A percentile compares a stretch with the other conserved stretches of the same genome.
Evolutionary conservation across 2,888 invertebrate species (phyloP).

Genomic region (Drosophila peninsularis): DNA sequence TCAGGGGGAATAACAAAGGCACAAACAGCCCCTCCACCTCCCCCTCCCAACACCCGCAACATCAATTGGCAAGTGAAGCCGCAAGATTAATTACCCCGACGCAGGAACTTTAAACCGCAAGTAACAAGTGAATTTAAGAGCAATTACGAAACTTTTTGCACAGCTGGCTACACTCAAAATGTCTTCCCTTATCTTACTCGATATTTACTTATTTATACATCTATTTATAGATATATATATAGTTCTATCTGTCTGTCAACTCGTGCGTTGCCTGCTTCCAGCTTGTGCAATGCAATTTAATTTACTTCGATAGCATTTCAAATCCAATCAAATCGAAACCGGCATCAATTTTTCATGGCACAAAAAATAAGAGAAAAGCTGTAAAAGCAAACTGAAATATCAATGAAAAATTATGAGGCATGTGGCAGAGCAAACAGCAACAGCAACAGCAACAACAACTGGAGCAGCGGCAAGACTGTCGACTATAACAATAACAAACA

Average conservation of each 20-base stretch:
- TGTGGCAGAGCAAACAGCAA: constrained; percentile 59
- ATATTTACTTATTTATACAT: constrained; percentile 3
- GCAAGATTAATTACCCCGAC: constrained; percentile 43
- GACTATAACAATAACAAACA: constrained; percentile 40
- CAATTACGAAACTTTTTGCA: constrained; percentile 46
- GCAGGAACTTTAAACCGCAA: constrained; percentile 13
- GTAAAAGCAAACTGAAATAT: constrained; percentile 45
- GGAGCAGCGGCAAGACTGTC: constrained; percentile 8
- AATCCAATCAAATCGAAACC: constrained; percentile 69
- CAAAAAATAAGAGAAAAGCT: constrained; percentile 16
- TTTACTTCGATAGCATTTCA: constrained; percentile 62
- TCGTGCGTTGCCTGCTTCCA: background rate
- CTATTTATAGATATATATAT: background rate
- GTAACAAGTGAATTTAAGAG: constrained; percentile 26
- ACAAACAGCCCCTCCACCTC: background rate
- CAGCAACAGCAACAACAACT: constrained; percentile 16
- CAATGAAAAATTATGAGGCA: constrained; percentile 76
- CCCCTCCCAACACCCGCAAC: too few species aligned
- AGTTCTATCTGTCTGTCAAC: background rate
- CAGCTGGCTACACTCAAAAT: constrained; percentile 12
- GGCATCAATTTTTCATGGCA: constrained; percentile 62
- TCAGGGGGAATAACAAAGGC: constrained; percentile 13
- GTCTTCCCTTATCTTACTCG: background rate
- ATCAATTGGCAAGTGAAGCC: constrained; percentile 1
- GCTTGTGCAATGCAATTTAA: constrained; percentile 46